Base-by-base conservation (phyloP, 2,797 vertebrate genomes). In the Psittacula echo region DNA sequence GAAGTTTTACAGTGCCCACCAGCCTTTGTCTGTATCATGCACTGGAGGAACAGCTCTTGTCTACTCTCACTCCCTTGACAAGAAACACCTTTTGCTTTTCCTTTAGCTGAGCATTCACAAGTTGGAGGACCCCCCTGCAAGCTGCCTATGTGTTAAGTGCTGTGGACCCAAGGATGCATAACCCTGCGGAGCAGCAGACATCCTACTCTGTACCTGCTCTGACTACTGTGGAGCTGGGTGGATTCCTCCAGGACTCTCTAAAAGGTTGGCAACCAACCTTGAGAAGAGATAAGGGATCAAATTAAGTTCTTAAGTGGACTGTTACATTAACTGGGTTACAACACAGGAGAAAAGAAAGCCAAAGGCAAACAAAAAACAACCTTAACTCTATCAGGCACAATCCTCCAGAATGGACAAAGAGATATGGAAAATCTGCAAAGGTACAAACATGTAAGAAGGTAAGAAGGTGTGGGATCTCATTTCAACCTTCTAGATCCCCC, bases 61-160 rank as follows among this genome's bases (percentile, higher is more conserved):
- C 87, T 91, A 20, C 45, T 94, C 79, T 92, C 93, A 85, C 60
- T 54, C 41, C 80, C 76, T 78, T 64, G 67, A 41, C 80, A 89
- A 79, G 70, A 42, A 75, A 78, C 3, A 20, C 61, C 86, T 90
- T 93, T 94, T 84, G 75, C 61, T 89, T 93, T 71, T 75, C 86
- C 81, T 85, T 90, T 66, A 74, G 90, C 34, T 45, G 30, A 90
- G 20, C 41, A 76, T 82, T 74, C 85, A 51, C 77, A 83, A 48
- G 26, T 37, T 37, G 48, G 21, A 91, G 17, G 37, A 73, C 24
- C 21, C 50, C 39, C 41, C 66, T 51, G 68, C 47, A 58, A 58
- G 76, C 47, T 62, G 39, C 73, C 44, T 5, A 50, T 45, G 39
- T 54, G 83, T 70, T 67, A 83, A 81, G 58, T 60, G 76, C 62